phyloP scores from a whole-genome alignment of 2,888 invertebrate genomes.

The Tetragnatha montana region DNA sequence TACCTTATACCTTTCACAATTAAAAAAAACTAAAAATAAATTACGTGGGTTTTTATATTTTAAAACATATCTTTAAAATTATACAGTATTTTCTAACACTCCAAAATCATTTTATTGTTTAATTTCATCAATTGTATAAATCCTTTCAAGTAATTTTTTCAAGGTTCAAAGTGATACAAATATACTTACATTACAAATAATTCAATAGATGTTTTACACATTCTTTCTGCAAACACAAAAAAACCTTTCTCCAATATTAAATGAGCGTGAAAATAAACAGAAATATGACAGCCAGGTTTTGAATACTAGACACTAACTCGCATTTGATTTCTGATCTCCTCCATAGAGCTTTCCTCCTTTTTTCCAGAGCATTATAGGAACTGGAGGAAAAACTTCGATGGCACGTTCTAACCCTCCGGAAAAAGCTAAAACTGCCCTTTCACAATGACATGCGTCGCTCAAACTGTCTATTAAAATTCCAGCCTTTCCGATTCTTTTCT shows the following conservation, averaged over 20 bases:
- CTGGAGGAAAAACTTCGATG: background rate
- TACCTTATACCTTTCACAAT: too few relatives aligned
- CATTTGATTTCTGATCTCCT: background rate
- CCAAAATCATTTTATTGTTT: too few relatives aligned
- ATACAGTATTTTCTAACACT: too few relatives aligned
- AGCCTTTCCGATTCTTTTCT: background rate
- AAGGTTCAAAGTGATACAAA: too few relatives aligned
- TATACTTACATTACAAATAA: too few relatives aligned
- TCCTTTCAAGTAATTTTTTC: too few relatives aligned
- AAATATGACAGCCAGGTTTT: background rate
- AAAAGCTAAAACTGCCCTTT: slow-evolving; percentile 9
- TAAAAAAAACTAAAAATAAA: too few relatives aligned
- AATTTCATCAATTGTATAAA: too few relatives aligned
- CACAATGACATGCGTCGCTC: slow-evolving; percentile 21
- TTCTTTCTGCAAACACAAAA: background rate
- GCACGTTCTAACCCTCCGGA: slow-evolving; percentile 28
- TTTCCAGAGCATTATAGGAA: background rate
- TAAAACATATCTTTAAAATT: too few relatives aligned
- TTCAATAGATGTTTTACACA: too few relatives aligned
- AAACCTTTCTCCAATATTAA: background rate
- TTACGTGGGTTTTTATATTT: too few relatives aligned
- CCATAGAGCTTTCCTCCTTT: background rate
- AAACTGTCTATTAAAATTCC: slow-evolving; percentile 39
- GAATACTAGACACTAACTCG: background rate
- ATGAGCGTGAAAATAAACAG: background rate